Evolutionary conservation across 2,888 invertebrate genomes (phyloP).

Genomic region (Hydrotaea cyrtoneurina): DNA sequence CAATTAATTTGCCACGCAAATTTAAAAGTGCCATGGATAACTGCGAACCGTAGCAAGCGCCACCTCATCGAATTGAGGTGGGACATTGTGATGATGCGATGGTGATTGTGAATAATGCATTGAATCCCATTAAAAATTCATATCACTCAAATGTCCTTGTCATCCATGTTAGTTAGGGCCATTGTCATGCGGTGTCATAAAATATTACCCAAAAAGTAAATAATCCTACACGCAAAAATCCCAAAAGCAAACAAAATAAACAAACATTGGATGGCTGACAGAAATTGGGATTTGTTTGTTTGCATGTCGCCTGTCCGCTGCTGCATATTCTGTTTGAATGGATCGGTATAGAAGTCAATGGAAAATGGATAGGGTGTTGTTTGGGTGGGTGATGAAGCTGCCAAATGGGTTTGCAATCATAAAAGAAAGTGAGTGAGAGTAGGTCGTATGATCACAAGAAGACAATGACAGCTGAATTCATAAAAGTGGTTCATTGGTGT

Average conservation of each 20-base stretch:
- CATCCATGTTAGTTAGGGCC: constrained; percentile 44
- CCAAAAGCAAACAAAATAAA: constrained; percentile 51
- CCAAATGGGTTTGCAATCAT: too few species aligned
- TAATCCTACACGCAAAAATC: constrained; percentile 57
- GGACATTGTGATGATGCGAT: constrained; percentile 5
- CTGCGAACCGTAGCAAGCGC: constrained; percentile 30
- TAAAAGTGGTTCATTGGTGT: too few species aligned
- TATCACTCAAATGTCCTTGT: constrained; percentile 58
- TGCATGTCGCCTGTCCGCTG: constrained; percentile 32
- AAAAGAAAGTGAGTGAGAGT: too few species aligned
- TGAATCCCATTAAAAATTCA: constrained; percentile 54
- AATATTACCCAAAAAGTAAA: constrained; percentile 64
- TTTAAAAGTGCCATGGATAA: constrained; percentile 32
- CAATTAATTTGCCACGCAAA: constrained; percentile 49
- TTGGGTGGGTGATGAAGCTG: background rate
- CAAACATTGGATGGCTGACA: constrained; percentile 42
- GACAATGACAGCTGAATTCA: too few species aligned
- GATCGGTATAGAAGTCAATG: background rate
- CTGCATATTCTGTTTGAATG: background rate
- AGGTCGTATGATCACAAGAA: too few species aligned
- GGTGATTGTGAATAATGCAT: constrained; percentile 18
- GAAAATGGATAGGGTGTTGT: background rate
- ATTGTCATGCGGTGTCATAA: constrained; percentile 52
- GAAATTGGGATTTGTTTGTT: constrained; percentile 36
- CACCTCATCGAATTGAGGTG: constrained; percentile 46